Base-by-base conservation (phyloP, 2,888 invertebrate genomes). In the Lepidonotus clava region DNA sequence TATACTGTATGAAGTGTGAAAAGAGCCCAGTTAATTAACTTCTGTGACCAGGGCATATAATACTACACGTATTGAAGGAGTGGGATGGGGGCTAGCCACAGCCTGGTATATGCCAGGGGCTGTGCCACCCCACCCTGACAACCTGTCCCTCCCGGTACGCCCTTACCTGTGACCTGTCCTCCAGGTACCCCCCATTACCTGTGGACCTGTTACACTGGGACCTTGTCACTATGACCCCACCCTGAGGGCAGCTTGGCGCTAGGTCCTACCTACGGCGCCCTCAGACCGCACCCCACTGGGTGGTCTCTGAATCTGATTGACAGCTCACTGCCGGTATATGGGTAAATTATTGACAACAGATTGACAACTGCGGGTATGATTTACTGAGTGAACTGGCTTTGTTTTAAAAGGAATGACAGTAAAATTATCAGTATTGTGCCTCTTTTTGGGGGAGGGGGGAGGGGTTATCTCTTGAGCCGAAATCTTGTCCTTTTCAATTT, bases 51-150 rank as follows among this genome's bases (percentile, higher is more conserved):
- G n/a, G n/a, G n/a, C n/a, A n/a, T n/a, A n/a, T n/a, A n/a, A n/a
- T n/a, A n/a, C n/a, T n/a, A n/a, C n/a, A n/a, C n/a, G n/a, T n/a
- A n/a, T n/a, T n/a, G n/a, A n/a, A n/a, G n/a, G 14, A 18, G 56
- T 14, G 56, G 21, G 4, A 5, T n/a, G 4, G n/a, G 56, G 14
- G 28, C 61, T 32, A 61, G 61, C 24, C 61, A 61, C 61, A 28
- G 61, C 28, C 61, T 61, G 61, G 61, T 61, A 61, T 61, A 11
- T 61, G 61, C 61, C 61, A 76, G 76, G 38, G 67, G 32, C 67
- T 1, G 18, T 67, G n/a, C 67, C 28, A 2, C 67, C 32, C 67
- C 51, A 14, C 51, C 51, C 51, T 51, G 14, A 51, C 38, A 1
- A 38, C 76, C 34, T 51, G 14, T 21, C 36, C 36, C 76, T n/a